Base-by-base conservation (phyloP, 2,797 vertebrate genomes). In the Ctenosaura bakeri region DNA sequence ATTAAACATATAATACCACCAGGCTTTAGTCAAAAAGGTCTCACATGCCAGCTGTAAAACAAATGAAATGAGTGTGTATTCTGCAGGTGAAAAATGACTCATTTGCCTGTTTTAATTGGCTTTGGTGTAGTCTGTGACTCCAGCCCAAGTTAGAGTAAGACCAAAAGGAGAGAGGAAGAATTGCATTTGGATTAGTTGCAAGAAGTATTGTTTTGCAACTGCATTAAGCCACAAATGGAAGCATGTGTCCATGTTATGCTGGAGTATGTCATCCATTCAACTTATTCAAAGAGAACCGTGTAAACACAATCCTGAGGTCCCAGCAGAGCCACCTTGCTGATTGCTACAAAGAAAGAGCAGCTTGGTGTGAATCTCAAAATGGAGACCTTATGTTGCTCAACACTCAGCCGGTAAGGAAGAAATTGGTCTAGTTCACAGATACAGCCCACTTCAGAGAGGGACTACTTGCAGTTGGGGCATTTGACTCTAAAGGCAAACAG, bases 121-220 rank as follows among this genome's bases (percentile, higher is more conserved):
- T 69, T 87, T 52, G 26, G 77, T 22, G 20, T 42, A 87, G 32
- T 62, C 12, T 38, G 32, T 52, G n/a, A 35, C 54, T 79, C 18
- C 20, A 87, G 20, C 42, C 42, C 26, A 76, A 14, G 0, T 50
- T 87, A 66, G 59, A 66, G 0, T 56, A 54, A 26, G 6, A 86
- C 76, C 59, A 10, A 13, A 26, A 6, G 18, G 88, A 88, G 81
- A n/a, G 26, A 64, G 35, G 80, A 88, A 80, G 42, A 92, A 50
- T 59, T 7, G 18, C 92, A 91, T 79, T 80, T 66, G 52, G 46
- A 24, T 52, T 69, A 54, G 22, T 50, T 64, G 35, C 16, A 22
- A 82, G 24, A 38, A 22, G 2, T 56, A 74, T 54, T 69, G 24
- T 29, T 69, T 66, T 86, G 56, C 35, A 77, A n/a, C 73, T 52